Evolutionary conservation across 2,888 invertebrate species (phyloP), one percentile per base, ranked within the genome.

Genomic region (Amblyjoppa fuscipennis): DNA sequence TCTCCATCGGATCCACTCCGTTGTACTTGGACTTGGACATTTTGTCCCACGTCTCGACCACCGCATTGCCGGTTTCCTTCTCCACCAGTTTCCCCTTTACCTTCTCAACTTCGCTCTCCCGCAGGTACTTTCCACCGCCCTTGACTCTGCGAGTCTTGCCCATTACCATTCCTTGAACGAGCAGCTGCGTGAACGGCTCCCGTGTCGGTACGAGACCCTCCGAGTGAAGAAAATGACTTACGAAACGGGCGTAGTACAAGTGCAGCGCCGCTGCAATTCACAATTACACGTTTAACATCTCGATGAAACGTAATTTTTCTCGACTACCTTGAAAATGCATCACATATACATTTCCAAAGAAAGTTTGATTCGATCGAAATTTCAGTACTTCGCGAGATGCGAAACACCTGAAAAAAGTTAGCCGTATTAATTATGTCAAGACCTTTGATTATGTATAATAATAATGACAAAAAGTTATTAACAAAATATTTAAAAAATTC

Each of bases 1-100:
- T 96, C 77, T 96, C 96, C 89, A 96, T 95, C 13, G 99, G 99
- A 94, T 98, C 98, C n/a, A 98, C 97, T 0, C 99, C 99, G 95
- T 99, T 99, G 89, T 96, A 95, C 94, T 99, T 99, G 0, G 99
- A 99, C 95, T 99, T 99, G 90, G 99, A 99, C 99, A 99, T 99
- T 95, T 99, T 99, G 93, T 99, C 99, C 98, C 98, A 99, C 41
- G 96, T 95, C 86, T 96, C 95, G 13, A 95, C 94, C 0, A 99
- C 96, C 9, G 96, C 94, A 88, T 96, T 95, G 38, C 96, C 96
- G 1, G 97, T 97, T 3, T 90, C 94, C 92, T 96, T 96, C 31
- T 96, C 95, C 9, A 95, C 91, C 0, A 96, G 96, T 90, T 95
- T 96, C 90, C 96, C 96, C 85, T 95, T 95, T 89, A 94, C 87